Conservation (phyloP, 2,113 vertebrate genomes). For the Nerophis lumbriciformis region DNA sequence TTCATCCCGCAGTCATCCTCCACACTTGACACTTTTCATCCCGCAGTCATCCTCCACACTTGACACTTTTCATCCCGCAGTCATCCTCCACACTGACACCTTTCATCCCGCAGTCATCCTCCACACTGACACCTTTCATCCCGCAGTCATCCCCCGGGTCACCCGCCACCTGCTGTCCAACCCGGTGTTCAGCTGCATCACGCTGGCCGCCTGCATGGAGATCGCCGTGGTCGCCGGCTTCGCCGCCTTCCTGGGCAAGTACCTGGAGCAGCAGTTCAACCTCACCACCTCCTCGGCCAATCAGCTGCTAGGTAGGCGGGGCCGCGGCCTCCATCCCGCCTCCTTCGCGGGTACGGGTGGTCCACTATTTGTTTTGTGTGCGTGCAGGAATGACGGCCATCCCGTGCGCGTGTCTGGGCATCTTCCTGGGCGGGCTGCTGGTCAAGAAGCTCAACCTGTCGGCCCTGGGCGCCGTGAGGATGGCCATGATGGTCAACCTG, state of each 20-base stretch:
- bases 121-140: too few relatives aligned
- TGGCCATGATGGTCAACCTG: conserved; percentile 74
- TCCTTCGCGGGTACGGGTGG: too few relatives aligned
- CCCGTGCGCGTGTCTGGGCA: conserved; percentile 73
- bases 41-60: too few relatives aligned
- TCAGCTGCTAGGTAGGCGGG: conserved; percentile 68
- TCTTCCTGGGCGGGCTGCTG: conserved; percentile 72
- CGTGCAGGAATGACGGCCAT: conserved; percentile 72
- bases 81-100: too few relatives aligned
- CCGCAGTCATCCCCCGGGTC: conserved; percentile 67
- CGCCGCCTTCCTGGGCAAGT: conserved; percentile 72
- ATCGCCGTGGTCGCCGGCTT: conserved; percentile 72
- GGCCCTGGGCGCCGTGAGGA: conserved; percentile 68
- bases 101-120: too few relatives aligned
- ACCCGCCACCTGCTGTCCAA: conserved; percentile 73
- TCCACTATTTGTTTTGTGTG: too few relatives aligned
- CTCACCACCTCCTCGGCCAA: conserved; percentile 74
- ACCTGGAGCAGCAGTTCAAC: conserved; percentile 75
- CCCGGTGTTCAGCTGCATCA: conserved; percentile 73
- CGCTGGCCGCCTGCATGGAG: conserved; percentile 74
- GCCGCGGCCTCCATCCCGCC: neutral
- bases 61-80: too few relatives aligned
- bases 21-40: too few relatives aligned
- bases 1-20: too few relatives aligned
- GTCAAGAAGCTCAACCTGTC: conserved; percentile 74